Evolutionary conservation across 2,113 vertebrate genomes (phyloP).

Genomic region (Bambusicola thoracicus): DNA sequence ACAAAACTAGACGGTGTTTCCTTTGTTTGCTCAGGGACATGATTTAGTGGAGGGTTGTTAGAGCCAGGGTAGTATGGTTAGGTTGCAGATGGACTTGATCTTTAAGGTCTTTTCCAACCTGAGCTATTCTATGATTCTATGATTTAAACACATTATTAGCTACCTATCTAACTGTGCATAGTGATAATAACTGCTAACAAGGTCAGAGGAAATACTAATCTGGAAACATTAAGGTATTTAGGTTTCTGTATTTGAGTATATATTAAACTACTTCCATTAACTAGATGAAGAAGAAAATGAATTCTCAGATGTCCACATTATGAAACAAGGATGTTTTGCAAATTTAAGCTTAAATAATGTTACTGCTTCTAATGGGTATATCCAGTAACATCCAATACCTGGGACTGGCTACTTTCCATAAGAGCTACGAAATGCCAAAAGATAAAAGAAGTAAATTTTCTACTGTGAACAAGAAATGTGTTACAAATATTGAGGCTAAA

Average conservation of each 20-base stretch:
- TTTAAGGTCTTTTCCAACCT: too few species aligned
- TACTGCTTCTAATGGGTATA: neutral
- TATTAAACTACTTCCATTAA: neutral
- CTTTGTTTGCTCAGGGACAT: too few species aligned
- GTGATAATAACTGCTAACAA: neutral
- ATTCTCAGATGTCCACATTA: neutral
- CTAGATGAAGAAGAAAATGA: neutral
- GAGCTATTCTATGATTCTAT: too few species aligned
- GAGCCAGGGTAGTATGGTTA: too few species aligned
- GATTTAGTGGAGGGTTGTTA: too few species aligned
- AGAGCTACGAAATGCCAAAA: neutral
- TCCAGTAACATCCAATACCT: neutral
- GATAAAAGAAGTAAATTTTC: neutral
- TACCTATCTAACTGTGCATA: neutral
- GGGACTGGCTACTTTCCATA: neutral
- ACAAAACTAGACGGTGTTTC: neutral
- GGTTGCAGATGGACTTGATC: too few species aligned
- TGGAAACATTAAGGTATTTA: neutral
- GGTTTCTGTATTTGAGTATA: neutral
- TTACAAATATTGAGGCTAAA: neutral
- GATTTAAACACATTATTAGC: neutral
- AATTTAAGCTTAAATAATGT: neutral
- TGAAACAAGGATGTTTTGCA: neutral
- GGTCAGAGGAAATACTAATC: neutral
- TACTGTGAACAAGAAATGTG: neutral